Evolutionary conservation across 2,888 invertebrate genomes (phyloP), one percentile per base, ranked within the genome.

Genomic region (Notodonta ziczac): DNA sequence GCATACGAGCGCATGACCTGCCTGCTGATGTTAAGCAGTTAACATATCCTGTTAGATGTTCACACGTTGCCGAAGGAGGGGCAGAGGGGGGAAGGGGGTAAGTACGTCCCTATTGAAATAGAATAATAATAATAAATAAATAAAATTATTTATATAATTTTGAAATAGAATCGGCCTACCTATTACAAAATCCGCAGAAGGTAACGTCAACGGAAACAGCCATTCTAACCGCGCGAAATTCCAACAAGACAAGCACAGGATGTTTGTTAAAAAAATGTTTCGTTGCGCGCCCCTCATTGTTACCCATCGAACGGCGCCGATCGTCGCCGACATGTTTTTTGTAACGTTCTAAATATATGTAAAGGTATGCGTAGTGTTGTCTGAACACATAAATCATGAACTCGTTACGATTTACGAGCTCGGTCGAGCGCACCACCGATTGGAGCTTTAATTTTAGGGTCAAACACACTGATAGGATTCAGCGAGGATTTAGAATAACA

Each of bases 361-460:
- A 24, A 2, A 24, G 24, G 73, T 77, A 80, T 77, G 76, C 74
- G 76, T 79, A 72, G 77, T 81, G 81, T 75, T 79, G 79, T 81
- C 77, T 82, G 81, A 79, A 77, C 78, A 73, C 85, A 91, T 91
- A 93, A 93, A 93, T 93, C 93, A 92, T 87, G 89, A 80, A 90
- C 92, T 93, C 91, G 91, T 93, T 91, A 90, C 86, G 82, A 91
- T 93, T 93, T 93, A 93, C 85, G 91, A 89, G 78, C 81, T 76
- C 76, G 80, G 83, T 83, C 85, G 81, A 81, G 83, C 85, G 80
- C 84, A 86, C 81, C 84, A 85, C 78, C 77, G 85, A 88, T 91
- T 88, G 88, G 83, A 86, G 88, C 81, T 90, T 86, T 89, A 88
- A 88, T 87, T 89, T 87, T 85, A 84, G 82, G 80, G 71, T 68